phyloP scores from a whole-genome alignment of 2,888 invertebrate species.

The Beris morrisii region DNA sequence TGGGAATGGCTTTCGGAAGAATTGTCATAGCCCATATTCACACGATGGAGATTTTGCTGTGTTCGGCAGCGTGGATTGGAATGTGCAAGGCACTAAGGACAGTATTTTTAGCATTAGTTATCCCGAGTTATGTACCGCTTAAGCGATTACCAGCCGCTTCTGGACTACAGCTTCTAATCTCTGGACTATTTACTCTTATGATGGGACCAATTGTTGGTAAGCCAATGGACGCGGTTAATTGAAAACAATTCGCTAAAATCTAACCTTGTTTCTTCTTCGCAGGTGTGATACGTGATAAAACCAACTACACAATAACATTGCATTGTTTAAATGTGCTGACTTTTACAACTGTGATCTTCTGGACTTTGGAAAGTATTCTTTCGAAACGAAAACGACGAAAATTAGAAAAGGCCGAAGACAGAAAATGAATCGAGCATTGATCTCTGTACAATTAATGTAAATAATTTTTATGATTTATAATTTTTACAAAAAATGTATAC shows the following conservation, averaged over 20 bases:
- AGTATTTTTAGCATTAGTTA: constrained; percentile 73
- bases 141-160: constrained; percentile 71
- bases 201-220: constrained; percentile 70
- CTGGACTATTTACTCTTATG: constrained; percentile 64
- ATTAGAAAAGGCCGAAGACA: constrained; percentile 7
- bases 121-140: constrained; percentile 71
- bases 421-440: background rate
- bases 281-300: constrained; percentile 69
- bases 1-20: constrained; percentile 68
- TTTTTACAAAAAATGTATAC: too few species aligned
- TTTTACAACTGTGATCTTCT: constrained; percentile 64
- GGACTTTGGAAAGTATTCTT: constrained; percentile 60
- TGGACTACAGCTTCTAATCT: constrained; percentile 68
- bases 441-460: background rate
- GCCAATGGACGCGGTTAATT: constrained; percentile 39
- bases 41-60: constrained; percentile 60
- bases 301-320: constrained; percentile 63
- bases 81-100: constrained; percentile 72
- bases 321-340: constrained; percentile 69
- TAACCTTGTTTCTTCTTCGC: constrained; percentile 39
- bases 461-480: background rate
- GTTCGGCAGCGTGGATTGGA: constrained; percentile 67
- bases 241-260: background rate
- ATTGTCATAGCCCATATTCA: constrained; percentile 62
- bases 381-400: constrained; percentile 3